Conservation (phyloP, 2,888 invertebrate species). For the Mesorhabditis sp. region DNA sequence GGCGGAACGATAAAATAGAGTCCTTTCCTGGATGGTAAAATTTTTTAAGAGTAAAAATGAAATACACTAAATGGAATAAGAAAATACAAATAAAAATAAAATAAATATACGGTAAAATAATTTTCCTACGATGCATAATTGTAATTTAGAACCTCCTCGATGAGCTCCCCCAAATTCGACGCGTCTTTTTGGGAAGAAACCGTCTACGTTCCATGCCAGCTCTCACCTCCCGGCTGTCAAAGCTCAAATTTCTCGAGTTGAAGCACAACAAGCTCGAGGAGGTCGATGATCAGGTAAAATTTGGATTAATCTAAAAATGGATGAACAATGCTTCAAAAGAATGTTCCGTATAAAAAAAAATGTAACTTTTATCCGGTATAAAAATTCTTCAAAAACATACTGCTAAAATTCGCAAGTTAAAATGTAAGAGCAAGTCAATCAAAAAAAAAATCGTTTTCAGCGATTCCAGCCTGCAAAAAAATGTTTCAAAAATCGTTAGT, state of each 20-base stretch:
- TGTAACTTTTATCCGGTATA: too few relatives aligned
- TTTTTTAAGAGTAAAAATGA: conserved; percentile 2
- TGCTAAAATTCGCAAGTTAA: neutral
- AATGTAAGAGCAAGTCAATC: neutral
- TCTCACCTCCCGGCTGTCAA: conserved; percentile 14
- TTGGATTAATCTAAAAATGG: conserved; percentile 1
- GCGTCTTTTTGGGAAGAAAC: conserved; percentile 27
- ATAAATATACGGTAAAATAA: neutral
- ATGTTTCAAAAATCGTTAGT: too few relatives aligned
- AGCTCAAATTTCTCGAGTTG: conserved; percentile 28
- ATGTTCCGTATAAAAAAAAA: too few relatives aligned
- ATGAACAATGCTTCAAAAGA: too few relatives aligned
- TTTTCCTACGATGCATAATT: neutral
- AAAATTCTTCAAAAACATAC: neutral
- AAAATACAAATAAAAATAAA: neutral
- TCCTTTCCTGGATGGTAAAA: neutral
- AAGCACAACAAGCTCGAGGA: conserved; percentile 25
- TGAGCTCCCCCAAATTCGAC: conserved; percentile 21
- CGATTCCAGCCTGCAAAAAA: too few relatives aligned
- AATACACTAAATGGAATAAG: neutral
- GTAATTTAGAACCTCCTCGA: conserved; percentile 46
- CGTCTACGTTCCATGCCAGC: conserved; percentile 21
- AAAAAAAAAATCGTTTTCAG: neutral
- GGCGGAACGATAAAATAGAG: neutral
- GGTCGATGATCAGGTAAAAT: conserved; percentile 23